phyloP scores from a whole-genome alignment of 2,888 invertebrate genomes.

The Calephelis perditalis region DNA sequence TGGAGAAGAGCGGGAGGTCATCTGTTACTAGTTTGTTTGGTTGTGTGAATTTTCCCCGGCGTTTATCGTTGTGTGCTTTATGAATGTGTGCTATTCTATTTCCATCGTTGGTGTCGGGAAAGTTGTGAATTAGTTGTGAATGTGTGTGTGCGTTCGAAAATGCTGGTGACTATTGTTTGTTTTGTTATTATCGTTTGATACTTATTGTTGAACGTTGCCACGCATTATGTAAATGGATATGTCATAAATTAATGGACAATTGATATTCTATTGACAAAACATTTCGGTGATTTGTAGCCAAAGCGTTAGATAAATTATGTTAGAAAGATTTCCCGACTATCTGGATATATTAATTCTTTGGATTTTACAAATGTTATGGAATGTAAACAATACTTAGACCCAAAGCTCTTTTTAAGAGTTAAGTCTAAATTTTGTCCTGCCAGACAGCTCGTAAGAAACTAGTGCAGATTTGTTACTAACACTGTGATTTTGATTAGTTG shows the following conservation, averaged over 20 bases:
- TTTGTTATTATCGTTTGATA: slow-evolving; percentile 63
- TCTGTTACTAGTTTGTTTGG: slow-evolving; percentile 28
- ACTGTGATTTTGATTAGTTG: too few relatives aligned
- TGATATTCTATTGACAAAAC: slow-evolving; percentile 8
- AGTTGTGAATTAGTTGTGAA: slow-evolving; percentile 68
- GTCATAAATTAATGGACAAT: slow-evolving; percentile 13
- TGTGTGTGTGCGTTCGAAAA: slow-evolving; percentile 56
- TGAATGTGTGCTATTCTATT: slow-evolving; percentile 46
- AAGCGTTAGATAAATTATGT: too few relatives aligned
- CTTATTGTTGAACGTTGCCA: slow-evolving; percentile 36
- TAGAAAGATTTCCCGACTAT: too few relatives aligned
- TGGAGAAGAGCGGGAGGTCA: slow-evolving; percentile 45
- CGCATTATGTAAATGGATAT: neutral
- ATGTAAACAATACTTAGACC: too few relatives aligned
- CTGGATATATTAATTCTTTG: too few relatives aligned
- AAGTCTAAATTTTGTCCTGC: too few relatives aligned
- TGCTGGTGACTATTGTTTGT: slow-evolving; percentile 55
- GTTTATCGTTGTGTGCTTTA: slow-evolving; percentile 40
- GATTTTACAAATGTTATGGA: too few relatives aligned
- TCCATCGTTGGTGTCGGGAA: slow-evolving; percentile 46
- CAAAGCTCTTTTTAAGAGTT: too few relatives aligned
- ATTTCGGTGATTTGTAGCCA: neutral
- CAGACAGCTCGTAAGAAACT: too few relatives aligned
- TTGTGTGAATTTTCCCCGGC: slow-evolving; percentile 41
- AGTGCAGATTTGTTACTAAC: too few relatives aligned